These are phyloP conservation scores for Pandemis heparana DNA, from an alignment of 2,888 invertebrate species.

Conservation along the genomic window DNA sequence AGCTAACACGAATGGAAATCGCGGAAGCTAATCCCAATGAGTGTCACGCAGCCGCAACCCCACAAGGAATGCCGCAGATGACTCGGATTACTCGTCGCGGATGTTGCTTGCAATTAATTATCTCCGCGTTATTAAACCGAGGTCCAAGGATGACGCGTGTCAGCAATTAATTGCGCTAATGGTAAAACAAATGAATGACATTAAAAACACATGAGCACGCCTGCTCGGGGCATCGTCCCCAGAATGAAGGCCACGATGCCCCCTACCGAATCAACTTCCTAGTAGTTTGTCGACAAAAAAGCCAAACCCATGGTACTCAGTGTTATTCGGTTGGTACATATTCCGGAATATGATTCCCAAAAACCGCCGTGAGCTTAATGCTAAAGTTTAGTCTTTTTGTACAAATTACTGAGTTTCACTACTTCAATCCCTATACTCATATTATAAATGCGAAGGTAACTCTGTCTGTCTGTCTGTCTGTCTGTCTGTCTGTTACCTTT, in stretches of 20 bases:
- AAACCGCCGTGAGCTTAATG: too few species aligned
- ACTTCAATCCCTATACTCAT: too few species aligned
- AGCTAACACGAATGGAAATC: not conserved
- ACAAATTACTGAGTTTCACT: too few species aligned
- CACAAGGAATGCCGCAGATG: constrained; percentile 21
- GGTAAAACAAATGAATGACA: not conserved
- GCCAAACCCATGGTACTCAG: too few species aligned
- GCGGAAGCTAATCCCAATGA: constrained; percentile 14
- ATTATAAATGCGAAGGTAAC: too few species aligned
- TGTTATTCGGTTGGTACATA: too few species aligned
- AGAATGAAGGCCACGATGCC: not conserved
- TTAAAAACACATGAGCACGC: too few species aligned
- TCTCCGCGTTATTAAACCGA: constrained; percentile 8
- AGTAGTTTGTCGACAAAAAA: too few species aligned
- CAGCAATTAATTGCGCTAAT: not conserved
- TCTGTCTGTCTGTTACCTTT: too few species aligned
- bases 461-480: too few species aligned
- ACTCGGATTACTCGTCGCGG: constrained; percentile 20
- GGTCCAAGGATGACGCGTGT: constrained; percentile 16
- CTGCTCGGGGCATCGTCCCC: not conserved
- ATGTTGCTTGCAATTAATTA: constrained; percentile 26
- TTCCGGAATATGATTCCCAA: too few species aligned
- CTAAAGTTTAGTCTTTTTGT: too few species aligned
- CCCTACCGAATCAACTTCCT: not conserved
- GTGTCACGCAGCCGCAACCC: not conserved